phyloP scores from a whole-genome alignment of 2,888 invertebrate species.

The Yponomeuta evonymella region DNA sequence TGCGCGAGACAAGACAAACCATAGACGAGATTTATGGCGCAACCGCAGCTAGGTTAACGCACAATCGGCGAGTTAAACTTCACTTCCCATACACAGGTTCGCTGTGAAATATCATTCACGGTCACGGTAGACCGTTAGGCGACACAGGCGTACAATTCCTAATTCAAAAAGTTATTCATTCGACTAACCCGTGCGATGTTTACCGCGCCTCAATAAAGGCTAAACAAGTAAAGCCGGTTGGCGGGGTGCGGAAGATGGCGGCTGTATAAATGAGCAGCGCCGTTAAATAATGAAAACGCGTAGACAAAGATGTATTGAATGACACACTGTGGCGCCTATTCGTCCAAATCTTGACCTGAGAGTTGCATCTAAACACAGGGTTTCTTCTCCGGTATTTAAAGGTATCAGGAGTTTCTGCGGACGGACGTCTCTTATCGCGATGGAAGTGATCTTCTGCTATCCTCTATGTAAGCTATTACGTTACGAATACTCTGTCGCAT shows the following conservation, averaged over 20 bases:
- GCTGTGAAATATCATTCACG: constrained; percentile 6
- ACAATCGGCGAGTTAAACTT: constrained; percentile 1
- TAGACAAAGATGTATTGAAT: not conserved
- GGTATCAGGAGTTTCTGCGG: no score
- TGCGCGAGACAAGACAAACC: constrained; percentile 20
- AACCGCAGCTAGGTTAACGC: constrained; percentile 3
- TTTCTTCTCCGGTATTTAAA: not conserved
- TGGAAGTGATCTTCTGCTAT: no score
- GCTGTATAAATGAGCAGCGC: constrained; percentile 19
- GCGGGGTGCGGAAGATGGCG: constrained; percentile 24
- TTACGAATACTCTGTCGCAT: no score
- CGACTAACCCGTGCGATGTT: constrained; percentile 26
- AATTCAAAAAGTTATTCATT: constrained; percentile 14
- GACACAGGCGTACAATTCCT: constrained; percentile 10
- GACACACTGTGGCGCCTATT: not conserved
- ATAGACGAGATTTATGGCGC: constrained; percentile 40
- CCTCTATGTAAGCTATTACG: no score
- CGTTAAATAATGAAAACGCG: constrained; percentile 11
- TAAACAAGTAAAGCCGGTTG: constrained; percentile 13
- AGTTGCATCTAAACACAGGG: not conserved
- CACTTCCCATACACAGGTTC: not conserved
- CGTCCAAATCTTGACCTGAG: not conserved
- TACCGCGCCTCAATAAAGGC: constrained; percentile 25
- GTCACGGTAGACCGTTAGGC: constrained; percentile 1
- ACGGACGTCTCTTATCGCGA: no score